These are phyloP conservation scores for Drosophila seclusa DNA, from an alignment of 2,888 invertebrate species.

Conservation along the genomic window DNA sequence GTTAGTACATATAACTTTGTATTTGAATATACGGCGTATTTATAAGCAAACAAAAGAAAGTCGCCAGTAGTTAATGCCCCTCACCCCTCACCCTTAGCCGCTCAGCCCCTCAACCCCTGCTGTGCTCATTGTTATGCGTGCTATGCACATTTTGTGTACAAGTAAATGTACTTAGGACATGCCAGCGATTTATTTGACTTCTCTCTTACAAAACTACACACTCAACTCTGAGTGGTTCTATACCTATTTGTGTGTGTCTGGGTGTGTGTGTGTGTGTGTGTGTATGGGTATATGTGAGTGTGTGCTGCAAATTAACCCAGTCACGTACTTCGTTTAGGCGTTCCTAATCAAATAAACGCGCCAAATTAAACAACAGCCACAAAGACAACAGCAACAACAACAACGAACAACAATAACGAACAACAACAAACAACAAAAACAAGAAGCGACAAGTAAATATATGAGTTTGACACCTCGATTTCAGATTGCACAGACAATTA, in stretches of 20 bases:
- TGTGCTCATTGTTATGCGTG: conserved; percentile 65
- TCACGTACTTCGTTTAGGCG: conserved; percentile 74
- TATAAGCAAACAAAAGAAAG: conserved; percentile 58
- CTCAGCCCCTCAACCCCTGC: neutral
- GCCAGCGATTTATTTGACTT: conserved; percentile 76
- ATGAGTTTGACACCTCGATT: conserved; percentile 69
- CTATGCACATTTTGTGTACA: conserved; percentile 67
- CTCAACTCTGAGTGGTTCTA: conserved; percentile 5
- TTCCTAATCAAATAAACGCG: conserved; percentile 78
- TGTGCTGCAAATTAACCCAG: conserved; percentile 69
- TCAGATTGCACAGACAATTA: conserved; percentile 38
- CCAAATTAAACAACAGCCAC: conserved; percentile 72
- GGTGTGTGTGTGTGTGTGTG: neutral
- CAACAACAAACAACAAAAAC: conserved; percentile 11
- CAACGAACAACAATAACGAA: conserved; percentile 3
- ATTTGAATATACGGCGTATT: conserved; percentile 57
- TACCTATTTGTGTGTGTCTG: neutral
- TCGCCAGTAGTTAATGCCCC: conserved; percentile 50
- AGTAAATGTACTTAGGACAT: conserved; percentile 64
- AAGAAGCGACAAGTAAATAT: conserved; percentile 67
- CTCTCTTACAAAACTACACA: conserved; percentile 37
- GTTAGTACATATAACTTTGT: conserved; percentile 3
- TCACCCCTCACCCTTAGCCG: neutral
- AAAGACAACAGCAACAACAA: conserved; percentile 37
- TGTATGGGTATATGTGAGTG: neutral